Evolutionary conservation across 1,140 invertebrate species (phyloP), one percentile per base, ranked within the genome.

Genomic region (Colletes gigas): DNA sequence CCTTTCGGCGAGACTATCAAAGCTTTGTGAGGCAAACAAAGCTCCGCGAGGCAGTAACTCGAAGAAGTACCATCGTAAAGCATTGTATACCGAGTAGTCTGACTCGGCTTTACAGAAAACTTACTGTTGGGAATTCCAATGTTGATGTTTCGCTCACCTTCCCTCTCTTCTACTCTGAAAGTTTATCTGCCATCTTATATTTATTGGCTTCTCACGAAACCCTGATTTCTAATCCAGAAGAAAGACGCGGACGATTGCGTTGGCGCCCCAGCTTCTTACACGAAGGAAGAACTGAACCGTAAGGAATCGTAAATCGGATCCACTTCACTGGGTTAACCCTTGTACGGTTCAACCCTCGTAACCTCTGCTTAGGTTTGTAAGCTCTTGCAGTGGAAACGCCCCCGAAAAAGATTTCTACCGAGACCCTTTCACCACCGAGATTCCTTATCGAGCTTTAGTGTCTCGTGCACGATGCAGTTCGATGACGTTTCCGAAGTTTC

Each of bases 261-360:
- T n/a, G 30, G 44, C 70, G 19, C 21, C 50, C 44, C 55, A 30
- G 41, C 50, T 47, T 14, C 15, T 55, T 63, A 8, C 44, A 6
- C 47, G 62, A 57, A 47, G n/a, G 85, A 83, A 66, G 65, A 52
- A 77, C 19, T 57, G 65, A 78, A 66, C 72, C 55, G 78, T 47
- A 80, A 78, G 44, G 69, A 82, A 84, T 84, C 83, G 73, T 85
- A 85, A 85, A 84, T 59, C 44, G 78, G 66, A 78, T 81, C 59
- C 44, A 77, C 69, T 62, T 17, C 44, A 41, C 71, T 17, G 52
- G 47, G 44, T 68, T 70, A 84, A 85, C 83, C 73, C 66, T 80
- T 72, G 67, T 72, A 60, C 79, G 50, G 30, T 75, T 79, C 62
- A 79, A 82, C 55, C 83, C 12, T 85, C 84, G 71, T 86, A 85